Percentiles rank a stretch among this genome's conserved stretches.
These are phyloP conservation scores for Crocodylus rhombifer DNA, from an alignment of 2,797 vertebrate species.

Conservation along the genomic window DNA sequence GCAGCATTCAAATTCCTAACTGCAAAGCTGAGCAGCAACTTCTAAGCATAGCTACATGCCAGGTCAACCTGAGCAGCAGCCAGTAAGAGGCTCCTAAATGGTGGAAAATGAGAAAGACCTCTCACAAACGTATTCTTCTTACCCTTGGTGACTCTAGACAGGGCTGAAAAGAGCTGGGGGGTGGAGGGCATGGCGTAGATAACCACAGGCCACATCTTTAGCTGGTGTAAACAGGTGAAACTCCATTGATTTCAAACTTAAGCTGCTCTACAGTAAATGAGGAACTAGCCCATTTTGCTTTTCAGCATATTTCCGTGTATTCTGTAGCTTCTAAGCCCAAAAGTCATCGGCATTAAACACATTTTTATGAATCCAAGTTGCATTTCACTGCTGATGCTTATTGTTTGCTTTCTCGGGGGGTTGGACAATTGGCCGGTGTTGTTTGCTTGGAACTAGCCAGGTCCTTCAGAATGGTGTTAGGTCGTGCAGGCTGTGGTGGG, in stretches of 20 bases:
- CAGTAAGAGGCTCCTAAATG: fast-evolving
- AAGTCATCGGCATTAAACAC: background rate
- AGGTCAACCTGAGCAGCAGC: fast-evolving
- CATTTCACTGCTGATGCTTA: background rate
- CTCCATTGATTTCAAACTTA: background rate
- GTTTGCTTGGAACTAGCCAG: no score
- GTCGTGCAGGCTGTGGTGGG: background rate
- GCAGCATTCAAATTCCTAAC: background rate
- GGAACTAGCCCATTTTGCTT: background rate
- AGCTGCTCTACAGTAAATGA: background rate
- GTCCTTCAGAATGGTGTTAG: no score
- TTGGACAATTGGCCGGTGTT: fast-evolving
- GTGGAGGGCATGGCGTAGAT: background rate
- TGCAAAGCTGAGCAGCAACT: background rate
- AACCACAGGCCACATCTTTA: background rate
- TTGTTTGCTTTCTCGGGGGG: background rate
- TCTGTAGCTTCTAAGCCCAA: background rate
- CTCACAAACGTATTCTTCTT: background rate
- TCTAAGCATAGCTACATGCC: background rate
- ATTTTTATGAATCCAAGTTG: background rate
- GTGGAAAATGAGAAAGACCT: background rate
- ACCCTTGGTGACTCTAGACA: background rate
- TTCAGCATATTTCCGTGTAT: background rate
- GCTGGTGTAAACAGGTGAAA: background rate
- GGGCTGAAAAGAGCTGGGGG: background rate